Percentiles rank a stretch among this genome's conserved stretches.
These are phyloP conservation scores for Amphiprion percula DNA, from an alignment of 2,113 vertebrate species.

Conservation along the genomic window DNA sequence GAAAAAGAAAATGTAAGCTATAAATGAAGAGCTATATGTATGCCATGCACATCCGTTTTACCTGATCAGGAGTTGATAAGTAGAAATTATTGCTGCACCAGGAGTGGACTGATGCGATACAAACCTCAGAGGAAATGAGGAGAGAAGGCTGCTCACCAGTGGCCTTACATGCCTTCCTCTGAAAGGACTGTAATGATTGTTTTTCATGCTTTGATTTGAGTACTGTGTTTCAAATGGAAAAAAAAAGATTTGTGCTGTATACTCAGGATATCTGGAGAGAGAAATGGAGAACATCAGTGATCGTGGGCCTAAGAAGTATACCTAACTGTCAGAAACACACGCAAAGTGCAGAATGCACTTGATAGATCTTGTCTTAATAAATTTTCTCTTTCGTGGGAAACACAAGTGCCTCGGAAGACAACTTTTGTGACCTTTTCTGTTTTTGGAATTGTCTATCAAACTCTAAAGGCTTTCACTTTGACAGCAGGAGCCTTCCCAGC, in stretches of 20 bases:
- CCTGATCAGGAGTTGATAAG: slow-evolving; percentile 14
- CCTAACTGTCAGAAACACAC: slow-evolving; percentile 86
- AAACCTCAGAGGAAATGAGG: not conserved
- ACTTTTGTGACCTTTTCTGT: slow-evolving; percentile 88
- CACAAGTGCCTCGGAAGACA: slow-evolving; percentile 93
- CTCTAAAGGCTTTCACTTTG: slow-evolving; percentile 70
- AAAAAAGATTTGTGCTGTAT: slow-evolving; percentile 91
- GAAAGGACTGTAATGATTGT: slow-evolving; percentile 91
- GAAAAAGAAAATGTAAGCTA: slow-evolving; percentile 14
- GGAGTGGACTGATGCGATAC: slow-evolving; percentile 55
- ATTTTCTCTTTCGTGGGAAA: slow-evolving; percentile 99
- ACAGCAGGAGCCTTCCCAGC: slow-evolving; percentile 64
- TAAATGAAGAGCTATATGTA: slow-evolving; percentile 20
- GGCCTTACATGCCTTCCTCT: slow-evolving; percentile 90
- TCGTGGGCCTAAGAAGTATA: slow-evolving; percentile 89
- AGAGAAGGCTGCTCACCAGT: slow-evolving; percentile 74
- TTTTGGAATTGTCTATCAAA: slow-evolving; percentile 79
- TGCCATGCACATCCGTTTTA: slow-evolving; percentile 19
- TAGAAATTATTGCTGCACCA: slow-evolving; percentile 5
- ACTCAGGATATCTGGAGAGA: slow-evolving; percentile 91
- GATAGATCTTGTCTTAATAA: slow-evolving; percentile 96
- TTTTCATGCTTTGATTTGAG: slow-evolving; percentile 94
- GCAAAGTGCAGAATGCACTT: slow-evolving; percentile 89
- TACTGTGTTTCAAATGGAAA: slow-evolving; percentile 90
- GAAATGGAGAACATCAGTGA: slow-evolving; percentile 89